phyloP scores from a whole-genome alignment of 2,113 vertebrate species.

The Tragelaphus imberbis region DNA sequence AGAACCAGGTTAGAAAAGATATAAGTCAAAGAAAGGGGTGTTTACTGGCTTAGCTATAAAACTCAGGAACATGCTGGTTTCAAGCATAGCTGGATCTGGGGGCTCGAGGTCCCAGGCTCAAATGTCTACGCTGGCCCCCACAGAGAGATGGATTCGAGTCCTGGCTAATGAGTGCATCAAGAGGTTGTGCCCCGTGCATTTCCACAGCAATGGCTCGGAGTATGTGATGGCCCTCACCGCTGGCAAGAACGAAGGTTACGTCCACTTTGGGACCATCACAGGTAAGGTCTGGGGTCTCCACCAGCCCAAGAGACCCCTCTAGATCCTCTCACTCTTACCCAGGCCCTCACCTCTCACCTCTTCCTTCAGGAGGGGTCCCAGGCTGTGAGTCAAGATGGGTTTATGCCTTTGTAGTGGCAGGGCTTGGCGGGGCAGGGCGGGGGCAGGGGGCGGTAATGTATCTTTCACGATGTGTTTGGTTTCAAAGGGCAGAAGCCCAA shows the following conservation, averaged over 20 bases:
- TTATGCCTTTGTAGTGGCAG: background rate
- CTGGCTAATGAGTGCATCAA: constrained; percentile 70
- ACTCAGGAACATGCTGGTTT: background rate
- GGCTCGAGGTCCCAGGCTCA: background rate
- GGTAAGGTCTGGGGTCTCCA: constrained; percentile 46
- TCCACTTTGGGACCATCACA: constrained; percentile 67
- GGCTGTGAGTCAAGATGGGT: background rate
- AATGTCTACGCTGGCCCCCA: background rate
- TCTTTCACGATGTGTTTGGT: background rate
- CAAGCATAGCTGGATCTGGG: background rate
- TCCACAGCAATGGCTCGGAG: constrained; percentile 55
- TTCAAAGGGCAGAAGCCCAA: background rate
- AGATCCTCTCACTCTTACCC: background rate
- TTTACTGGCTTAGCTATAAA: background rate
- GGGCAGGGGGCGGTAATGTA: background rate
- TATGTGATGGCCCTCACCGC: constrained; percentile 65
- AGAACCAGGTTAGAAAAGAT: background rate
- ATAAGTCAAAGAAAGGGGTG: background rate
- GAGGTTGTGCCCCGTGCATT: constrained; percentile 63
- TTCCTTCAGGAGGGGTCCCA: background rate
- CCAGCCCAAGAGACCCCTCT: background rate
- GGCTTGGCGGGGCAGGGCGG: background rate
- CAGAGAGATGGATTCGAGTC: constrained; percentile 65
- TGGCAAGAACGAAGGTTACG: constrained; percentile 61
- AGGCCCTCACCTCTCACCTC: background rate